Percentiles rank a stretch among this genome's conserved stretches.
These are phyloP conservation scores for Hypotaenidia philippensis DNA, from an alignment of 2,797 vertebrate species.

Conservation along the genomic window DNA sequence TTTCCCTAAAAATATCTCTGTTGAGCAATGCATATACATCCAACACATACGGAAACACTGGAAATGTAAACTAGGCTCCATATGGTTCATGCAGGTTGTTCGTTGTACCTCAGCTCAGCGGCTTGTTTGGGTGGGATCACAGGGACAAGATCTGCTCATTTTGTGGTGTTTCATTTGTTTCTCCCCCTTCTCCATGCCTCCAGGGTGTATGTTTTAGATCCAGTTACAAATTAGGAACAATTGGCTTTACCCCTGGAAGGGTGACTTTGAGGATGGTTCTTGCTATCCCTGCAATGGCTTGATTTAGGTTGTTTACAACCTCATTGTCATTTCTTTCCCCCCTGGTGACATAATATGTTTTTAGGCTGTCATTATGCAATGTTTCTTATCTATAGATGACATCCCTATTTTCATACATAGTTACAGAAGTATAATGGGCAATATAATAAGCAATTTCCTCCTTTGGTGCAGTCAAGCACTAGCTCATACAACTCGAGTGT, in stretches of 20 bases:
- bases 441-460: constrained; percentile 37
- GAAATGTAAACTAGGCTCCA: background rate
- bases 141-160: background rate
- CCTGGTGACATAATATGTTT: background rate
- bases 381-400: constrained; percentile 28
- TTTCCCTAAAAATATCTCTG: background rate
- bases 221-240: background rate
- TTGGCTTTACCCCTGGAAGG: background rate
- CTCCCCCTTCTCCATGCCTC: background rate
- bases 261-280: constrained; percentile 22
- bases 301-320: constrained; percentile 45
- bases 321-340: background rate
- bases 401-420: constrained; percentile 32
- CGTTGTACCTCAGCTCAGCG: background rate
- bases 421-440: constrained; percentile 23
- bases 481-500: background rate
- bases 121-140: background rate
- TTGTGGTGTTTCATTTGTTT: background rate
- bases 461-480: background rate
- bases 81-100: background rate
- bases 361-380: constrained; percentile 39
- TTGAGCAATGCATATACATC: background rate
- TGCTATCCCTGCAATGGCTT: background rate
- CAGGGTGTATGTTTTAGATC: background rate
- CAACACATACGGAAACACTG: background rate